Conservation (phyloP, 1,140 invertebrate species). For the Pseudoatta argentina region DNA sequence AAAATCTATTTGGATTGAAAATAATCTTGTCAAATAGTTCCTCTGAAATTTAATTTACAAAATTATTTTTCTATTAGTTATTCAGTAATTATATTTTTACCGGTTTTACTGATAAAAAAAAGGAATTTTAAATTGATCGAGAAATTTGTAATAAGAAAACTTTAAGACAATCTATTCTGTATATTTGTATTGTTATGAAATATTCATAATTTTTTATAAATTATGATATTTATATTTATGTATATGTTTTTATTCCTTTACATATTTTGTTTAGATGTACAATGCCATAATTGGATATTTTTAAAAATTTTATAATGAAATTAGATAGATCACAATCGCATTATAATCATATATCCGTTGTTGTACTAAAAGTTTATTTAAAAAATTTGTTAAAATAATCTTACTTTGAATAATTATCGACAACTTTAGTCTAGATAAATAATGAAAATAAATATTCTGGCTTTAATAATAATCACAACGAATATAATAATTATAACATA, state of each 20-base stretch:
- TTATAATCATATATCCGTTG: not conserved
- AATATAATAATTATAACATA: not conserved
- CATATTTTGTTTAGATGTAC: not conserved
- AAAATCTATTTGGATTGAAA: not conserved
- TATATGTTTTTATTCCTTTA: not conserved
- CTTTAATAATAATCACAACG: not conserved
- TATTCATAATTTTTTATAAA: not conserved
- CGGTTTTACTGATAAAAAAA: not conserved
- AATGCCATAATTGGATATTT: not conserved
- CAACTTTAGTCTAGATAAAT: not conserved
- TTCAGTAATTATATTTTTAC: not conserved
- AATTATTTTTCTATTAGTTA: not conserved
- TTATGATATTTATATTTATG: constrained; percentile 6
- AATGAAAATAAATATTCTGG: not conserved
- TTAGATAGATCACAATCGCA: not conserved
- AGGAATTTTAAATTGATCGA: not conserved
- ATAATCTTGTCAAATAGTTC: not conserved
- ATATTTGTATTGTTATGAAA: not conserved
- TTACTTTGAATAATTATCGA: not conserved
- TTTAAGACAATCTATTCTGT: not conserved
- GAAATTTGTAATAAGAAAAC: not conserved
- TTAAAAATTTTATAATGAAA: not conserved
- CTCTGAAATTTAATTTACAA: not conserved
- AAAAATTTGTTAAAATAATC: not conserved
- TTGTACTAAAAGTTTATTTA: not conserved